Evolutionary conservation across 1,140 invertebrate genomes (phyloP).

Genomic region (Luehdorfia chinensis): DNA sequence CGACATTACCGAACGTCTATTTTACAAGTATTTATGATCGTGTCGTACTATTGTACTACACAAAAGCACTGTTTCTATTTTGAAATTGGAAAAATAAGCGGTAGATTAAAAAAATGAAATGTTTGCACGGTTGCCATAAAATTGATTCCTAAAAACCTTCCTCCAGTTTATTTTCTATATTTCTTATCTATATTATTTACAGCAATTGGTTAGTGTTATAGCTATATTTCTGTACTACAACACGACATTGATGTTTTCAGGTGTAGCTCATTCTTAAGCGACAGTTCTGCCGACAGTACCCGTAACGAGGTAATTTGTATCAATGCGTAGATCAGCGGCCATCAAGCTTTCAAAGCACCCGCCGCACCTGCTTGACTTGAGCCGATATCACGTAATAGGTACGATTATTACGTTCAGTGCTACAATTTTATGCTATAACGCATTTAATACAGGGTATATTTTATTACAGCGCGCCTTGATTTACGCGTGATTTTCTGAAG

Average conservation of each 20-base stretch:
- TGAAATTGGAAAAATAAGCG: not conserved
- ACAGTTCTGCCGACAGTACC: constrained; percentile 19
- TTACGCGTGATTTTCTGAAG: constrained; percentile 3
- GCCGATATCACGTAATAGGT: constrained; percentile 45
- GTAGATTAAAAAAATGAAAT: no score
- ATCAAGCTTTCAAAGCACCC: constrained; percentile 43
- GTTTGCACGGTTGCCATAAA: no score
- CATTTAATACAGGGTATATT: constrained; percentile 2
- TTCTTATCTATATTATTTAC: no score
- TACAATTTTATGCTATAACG: constrained; percentile 4
- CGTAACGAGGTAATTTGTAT: constrained; percentile 57
- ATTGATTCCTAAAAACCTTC: no score
- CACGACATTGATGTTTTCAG: no score
- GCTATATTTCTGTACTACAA: no score
- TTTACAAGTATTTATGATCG: constrained; percentile 12
- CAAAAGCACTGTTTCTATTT: not conserved
- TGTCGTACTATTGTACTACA: not conserved
- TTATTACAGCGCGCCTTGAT: not conserved
- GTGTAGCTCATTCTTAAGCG: not conserved
- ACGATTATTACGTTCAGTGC: constrained; percentile 16
- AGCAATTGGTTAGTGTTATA: no score
- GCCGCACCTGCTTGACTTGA: constrained; percentile 47
- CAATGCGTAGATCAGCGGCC: constrained; percentile 41
- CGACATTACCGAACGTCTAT: constrained; percentile 20
- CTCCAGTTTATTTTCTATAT: no score